phyloP scores from a whole-genome alignment of 2,797 vertebrate species.

The Smutsia temminckii region DNA sequence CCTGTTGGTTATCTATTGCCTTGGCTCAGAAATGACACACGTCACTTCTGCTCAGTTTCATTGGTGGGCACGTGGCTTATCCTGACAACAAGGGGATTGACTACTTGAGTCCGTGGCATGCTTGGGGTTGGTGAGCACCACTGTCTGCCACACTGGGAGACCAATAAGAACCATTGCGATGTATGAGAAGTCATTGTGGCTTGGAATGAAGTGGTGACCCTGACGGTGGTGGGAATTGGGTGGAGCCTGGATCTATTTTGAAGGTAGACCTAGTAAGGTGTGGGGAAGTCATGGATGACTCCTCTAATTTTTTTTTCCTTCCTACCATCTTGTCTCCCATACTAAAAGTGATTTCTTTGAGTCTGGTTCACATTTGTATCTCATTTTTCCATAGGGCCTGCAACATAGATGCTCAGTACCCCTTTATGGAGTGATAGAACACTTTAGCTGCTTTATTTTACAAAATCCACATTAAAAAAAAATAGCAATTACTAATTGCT shows the following conservation, averaged over 20 bases:
- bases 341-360: background rate
- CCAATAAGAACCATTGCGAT: rapidly evolving
- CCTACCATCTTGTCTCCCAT: background rate
- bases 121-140: background rate
- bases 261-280: background rate
- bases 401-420: background rate
- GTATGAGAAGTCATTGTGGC: rapidly evolving
- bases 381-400: background rate
- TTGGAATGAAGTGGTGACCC: background rate
- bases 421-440: background rate
- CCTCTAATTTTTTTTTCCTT: background rate
- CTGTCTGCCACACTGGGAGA: background rate
- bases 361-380: background rate
- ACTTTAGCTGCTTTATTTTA: background rate
- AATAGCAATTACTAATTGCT: background rate
- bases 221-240: background rate
- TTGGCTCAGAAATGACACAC: background rate
- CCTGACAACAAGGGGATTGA: background rate
- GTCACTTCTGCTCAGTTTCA: background rate
- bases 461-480: background rate
- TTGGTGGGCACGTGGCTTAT: background rate
- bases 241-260: background rate
- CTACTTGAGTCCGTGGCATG: too few species aligned
- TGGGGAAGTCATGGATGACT: background rate
- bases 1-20: background rate